Base-by-base conservation (phyloP, 2,888 invertebrate genomes). In the Yponomeuta sedellus region DNA sequence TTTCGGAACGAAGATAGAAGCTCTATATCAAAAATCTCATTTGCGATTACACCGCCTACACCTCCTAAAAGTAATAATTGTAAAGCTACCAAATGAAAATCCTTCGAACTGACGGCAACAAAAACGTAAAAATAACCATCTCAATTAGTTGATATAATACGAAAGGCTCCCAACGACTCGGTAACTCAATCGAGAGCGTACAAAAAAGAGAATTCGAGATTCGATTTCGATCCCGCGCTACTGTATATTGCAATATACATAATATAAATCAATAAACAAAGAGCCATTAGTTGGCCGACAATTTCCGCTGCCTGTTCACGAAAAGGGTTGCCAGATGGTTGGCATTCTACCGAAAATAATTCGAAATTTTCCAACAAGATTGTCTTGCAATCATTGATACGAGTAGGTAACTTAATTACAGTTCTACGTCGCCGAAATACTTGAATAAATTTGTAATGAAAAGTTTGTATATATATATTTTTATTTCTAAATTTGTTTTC, bases 271-370 rank as follows among this genome's bases (percentile, higher is more conserved):
- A 88, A 89, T 89, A 88, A 86, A 89, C 89, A 89, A 88, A 88
- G 88, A 88, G 73, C 85, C 88, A 88, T 89, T 88, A 87, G 86
- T 83, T 88, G 88, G 86, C 89, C 83, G 82, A 86, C 89, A 86
- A 86, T 89, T 88, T 90, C 88, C 88, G 87, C 80, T 85, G 88
- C 86, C 89, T 88, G 89, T 89, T 89, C 89, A 89, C 89, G 81
- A 71, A 58, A 69, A 69, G 70, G 70, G 75, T 75, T 34, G 34
- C 34, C 34, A 34, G 34, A 8, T 34, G 34, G 6, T 34, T 8
- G 34, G 34, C 8, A 34, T 34, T 34, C 34, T 34, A 5, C 10
- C 34, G 34, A 34, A 34, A 34, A 34, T 8, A 34, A 34, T 5
- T 8, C 34, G 34, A 34, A 34, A 34, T 34, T 34, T 34, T 8